Evolutionary conservation across 2,113 vertebrate species (phyloP).

Genomic region (Atractosteus spatula): DNA sequence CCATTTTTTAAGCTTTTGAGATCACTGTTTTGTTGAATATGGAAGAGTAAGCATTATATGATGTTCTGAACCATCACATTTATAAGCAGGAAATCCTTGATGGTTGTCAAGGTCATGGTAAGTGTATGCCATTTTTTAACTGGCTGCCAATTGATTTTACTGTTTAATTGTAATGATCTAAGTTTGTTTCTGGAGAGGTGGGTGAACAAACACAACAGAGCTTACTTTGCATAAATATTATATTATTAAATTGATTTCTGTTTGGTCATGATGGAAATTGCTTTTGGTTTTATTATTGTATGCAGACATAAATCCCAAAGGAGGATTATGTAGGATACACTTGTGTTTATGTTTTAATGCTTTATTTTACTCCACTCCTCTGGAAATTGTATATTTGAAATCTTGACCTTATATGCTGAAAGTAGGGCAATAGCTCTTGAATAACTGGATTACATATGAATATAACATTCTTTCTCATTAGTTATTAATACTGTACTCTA

Average conservation of each 20-base stretch:
- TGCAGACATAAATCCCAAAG: slow-evolving; percentile 3
- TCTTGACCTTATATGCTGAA: background rate
- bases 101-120: background rate
- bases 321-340: background rate
- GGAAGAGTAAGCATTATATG: background rate
- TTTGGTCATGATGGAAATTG: background rate
- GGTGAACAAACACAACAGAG: slow-evolving; percentile 5
- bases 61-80: background rate
- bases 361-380: background rate
- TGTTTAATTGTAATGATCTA: slow-evolving; percentile 14
- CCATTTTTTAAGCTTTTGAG: background rate
- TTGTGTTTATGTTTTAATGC: background rate
- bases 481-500: background rate
- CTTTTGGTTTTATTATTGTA: background rate
- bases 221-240: slow-evolving; percentile 12
- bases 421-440: background rate
- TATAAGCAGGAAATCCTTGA: too few species aligned
- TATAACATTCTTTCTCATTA: background rate
- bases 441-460: background rate
- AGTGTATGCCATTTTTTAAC: background rate
- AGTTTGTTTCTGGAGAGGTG: background rate
- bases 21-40: background rate
- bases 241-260: slow-evolving; percentile 14
- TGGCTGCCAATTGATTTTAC: slow-evolving; percentile 4
- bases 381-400: background rate